Base-by-base conservation (phyloP, 2,113 vertebrate species). In the Uria lomvia region DNA sequence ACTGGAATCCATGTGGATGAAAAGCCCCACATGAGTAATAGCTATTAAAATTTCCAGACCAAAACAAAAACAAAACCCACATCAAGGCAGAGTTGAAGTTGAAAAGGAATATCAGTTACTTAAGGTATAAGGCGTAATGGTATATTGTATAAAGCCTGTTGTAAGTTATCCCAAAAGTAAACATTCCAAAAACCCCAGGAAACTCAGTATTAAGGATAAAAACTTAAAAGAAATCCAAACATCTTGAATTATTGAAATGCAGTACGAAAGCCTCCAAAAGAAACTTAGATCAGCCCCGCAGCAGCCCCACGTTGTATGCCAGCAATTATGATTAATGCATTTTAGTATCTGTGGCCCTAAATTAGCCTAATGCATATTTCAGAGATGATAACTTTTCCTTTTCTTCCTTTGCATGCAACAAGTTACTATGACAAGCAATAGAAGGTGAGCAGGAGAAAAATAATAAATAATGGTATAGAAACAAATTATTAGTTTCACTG, bases 21-120 rank as follows among this genome's bases (percentile, higher is more conserved):
- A 92, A 95, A 94, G 80, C 38, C 77, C 45, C 88, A 79, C 45
- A 60, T 92, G 62, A 94, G 23, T 76, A 91, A 94, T 50, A 92
- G 66, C 92, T 92, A 93, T 84, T 93, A 93, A 92, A 90, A 93
- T 86, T 95, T 94, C 82, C 72, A 97, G 94, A 95, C 91, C 86
- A 92, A 96, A 97, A 89, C 92, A 96, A 92, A 94, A 90, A 12
- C 82, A 96, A 95, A 94, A 42, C 40, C 59, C 59, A 52, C 82
- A 96, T 92, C 47, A 94, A 96, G 88, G 49, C 83, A 77, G 47
- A 94, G 36, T 49, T 84, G 45, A 75, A 52, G n/a, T 0, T 81
- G 92, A 92, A 88, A 93, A 94, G 59, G 47, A 77, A 0, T 86
- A 92, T 88, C 43, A 45, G 79, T 84, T 86, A 63, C 66, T 94